Conservation (phyloP, 2,888 invertebrate genomes). For the Aphodius sticticus region DNA sequence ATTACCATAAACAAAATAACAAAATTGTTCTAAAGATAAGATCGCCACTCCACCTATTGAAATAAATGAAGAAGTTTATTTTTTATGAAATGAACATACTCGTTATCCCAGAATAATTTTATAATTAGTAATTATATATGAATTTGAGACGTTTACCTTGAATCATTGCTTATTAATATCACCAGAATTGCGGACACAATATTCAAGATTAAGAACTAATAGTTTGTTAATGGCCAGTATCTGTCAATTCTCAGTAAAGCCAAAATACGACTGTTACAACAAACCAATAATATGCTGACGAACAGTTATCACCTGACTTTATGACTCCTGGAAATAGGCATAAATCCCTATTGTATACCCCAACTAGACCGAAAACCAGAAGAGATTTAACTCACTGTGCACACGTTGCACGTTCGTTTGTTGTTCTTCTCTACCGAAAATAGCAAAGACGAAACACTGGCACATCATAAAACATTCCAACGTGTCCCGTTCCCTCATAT, state of each 20-base stretch:
- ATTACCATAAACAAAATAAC: too few species aligned
- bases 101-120: too few species aligned
- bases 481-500: conserved; percentile 48
- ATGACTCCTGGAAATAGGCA: conserved; percentile 18
- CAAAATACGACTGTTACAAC: background rate
- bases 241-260: background rate
- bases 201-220: too few species aligned
- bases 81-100: too few species aligned
- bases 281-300: background rate
- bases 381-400: background rate
- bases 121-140: too few species aligned
- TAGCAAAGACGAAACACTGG: conserved; percentile 50
- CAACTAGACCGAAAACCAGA: conserved; percentile 13
- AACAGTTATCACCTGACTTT: conserved; percentile 10
- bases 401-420: conserved; percentile 41
- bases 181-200: too few species aligned
- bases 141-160: too few species aligned
- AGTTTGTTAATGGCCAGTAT: too few species aligned
- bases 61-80: too few species aligned
- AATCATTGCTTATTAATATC: too few species aligned
- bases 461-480: conserved; percentile 48
- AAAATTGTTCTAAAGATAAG: too few species aligned
- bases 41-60: too few species aligned
- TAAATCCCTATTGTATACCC: background rate
- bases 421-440: conserved; percentile 48